Evolutionary conservation across 30 jellyfish, hydroid and myxozoan species (phyloP).

Genomic region (Chrysaora quinquecirrha): DNA sequence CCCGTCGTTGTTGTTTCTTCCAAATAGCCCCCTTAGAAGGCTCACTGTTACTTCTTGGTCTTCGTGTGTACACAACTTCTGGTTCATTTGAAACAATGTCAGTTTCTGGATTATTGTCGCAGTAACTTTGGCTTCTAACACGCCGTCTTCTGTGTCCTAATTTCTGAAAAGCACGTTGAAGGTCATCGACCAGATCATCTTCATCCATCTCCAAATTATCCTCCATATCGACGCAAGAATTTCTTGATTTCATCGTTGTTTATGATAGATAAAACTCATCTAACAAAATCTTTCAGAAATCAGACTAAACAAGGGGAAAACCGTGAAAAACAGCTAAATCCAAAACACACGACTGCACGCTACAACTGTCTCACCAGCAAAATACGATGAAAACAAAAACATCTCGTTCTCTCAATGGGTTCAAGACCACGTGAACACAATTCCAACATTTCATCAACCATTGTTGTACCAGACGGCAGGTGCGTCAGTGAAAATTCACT

Average conservation of each 20-base stretch:
- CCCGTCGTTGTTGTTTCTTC: constrained; percentile 34
- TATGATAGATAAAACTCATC: too few relatives aligned
- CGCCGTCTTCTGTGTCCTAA: neutral
- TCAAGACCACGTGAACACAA: constrained; percentile 66
- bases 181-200: neutral
- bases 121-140: neutral
- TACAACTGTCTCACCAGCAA: too few relatives aligned
- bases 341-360: constrained; percentile 6
- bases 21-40: constrained; percentile 35
- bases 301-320: too few relatives aligned
- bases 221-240: neutral
- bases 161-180: constrained; percentile 9
- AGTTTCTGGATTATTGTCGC: neutral
- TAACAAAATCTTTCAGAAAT: too few relatives aligned
- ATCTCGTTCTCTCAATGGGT: constrained; percentile 43
- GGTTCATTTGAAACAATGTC: neutral
- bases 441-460: neutral
- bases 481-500: too few relatives aligned
- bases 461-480: constrained; percentile 6
- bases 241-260: neutral
- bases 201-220: neutral
- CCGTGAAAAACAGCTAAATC: neutral
- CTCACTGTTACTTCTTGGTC: constrained; percentile 74
- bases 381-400: constrained; percentile 58
- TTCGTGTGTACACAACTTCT: neutral